Percentiles rank a stretch among this genome's conserved stretches.
Evolutionary conservation across 2,888 invertebrate species (phyloP).

Genomic region (Hydrotaea diabolus): DNA sequence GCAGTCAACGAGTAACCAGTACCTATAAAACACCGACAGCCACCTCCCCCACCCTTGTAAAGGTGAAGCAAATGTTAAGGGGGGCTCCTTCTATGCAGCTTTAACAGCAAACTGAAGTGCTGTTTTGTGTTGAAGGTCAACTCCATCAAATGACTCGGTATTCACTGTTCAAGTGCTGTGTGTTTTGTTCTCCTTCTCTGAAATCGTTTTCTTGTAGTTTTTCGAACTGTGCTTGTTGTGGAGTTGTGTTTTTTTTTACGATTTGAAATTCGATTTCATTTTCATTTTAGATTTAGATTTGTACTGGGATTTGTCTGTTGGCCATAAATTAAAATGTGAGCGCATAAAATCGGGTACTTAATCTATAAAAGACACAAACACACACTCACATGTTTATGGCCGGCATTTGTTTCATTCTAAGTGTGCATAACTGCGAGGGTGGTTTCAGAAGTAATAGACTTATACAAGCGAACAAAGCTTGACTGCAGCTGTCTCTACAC

Average conservation of each 20-base stretch:
- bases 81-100: neutral
- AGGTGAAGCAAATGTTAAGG: constrained; percentile 23
- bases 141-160: constrained; percentile 47
- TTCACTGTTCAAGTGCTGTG: constrained; percentile 24
- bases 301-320: constrained; percentile 38
- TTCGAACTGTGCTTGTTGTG: neutral
- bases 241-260: constrained; percentile 2
- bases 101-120: constrained; percentile 44
- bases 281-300: constrained; percentile 15
- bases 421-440: neutral
- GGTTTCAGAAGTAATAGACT: too few species aligned
- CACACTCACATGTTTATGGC: neutral
- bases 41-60: constrained; percentile 4
- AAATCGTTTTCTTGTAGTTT: constrained; percentile 14
- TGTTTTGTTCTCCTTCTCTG: constrained; percentile 31
- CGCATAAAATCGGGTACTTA: constrained; percentile 45
- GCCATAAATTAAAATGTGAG: constrained; percentile 40
- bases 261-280: constrained; percentile 10
- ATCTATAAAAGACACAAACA: neutral
- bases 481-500: too few species aligned
- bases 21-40: constrained; percentile 1
- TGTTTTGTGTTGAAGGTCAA: constrained; percentile 62
- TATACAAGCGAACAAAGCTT: too few species aligned
- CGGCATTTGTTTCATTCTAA: neutral
- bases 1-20: neutral